Conservation (phyloP, 2,888 invertebrate species). For the Campaea margaritaria region DNA sequence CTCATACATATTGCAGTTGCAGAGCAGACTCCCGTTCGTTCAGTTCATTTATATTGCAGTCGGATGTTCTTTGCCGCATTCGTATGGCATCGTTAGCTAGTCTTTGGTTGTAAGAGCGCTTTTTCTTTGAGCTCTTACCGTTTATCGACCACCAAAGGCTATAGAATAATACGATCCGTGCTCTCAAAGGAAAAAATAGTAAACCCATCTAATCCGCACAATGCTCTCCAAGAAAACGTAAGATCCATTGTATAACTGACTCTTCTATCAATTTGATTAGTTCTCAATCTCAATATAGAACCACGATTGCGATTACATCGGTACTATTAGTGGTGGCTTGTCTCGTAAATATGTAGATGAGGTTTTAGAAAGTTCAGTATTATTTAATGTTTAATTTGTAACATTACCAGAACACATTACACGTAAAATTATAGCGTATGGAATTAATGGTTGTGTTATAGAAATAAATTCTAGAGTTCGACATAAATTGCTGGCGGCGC, state of each 20-base stretch:
- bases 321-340: background rate
- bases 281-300: background rate
- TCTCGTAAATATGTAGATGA: too few relatives aligned
- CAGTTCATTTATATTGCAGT: constrained; percentile 69
- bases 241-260: background rate
- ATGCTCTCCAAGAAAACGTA: background rate
- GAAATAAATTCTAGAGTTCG: background rate
- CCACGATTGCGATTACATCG: too few relatives aligned
- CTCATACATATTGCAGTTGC: constrained; percentile 67
- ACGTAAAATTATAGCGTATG: background rate
- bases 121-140: constrained; percentile 9
- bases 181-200: constrained; percentile 6
- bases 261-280: background rate
- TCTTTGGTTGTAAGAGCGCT: constrained; percentile 3
- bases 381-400: background rate
- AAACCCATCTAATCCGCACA: constrained; percentile 14
- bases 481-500: background rate
- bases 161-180: constrained; percentile 6
- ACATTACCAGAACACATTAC: background rate
- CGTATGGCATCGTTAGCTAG: constrained; percentile 49
- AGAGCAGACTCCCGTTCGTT: constrained; percentile 59
- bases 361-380: too few relatives aligned
- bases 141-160: constrained; percentile 16
- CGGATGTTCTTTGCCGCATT: constrained; percentile 58
- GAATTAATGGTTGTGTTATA: background rate